These are phyloP conservation scores for Priocnemis perturbator DNA, from an alignment of 2,888 invertebrate species.

Conservation along the genomic window DNA sequence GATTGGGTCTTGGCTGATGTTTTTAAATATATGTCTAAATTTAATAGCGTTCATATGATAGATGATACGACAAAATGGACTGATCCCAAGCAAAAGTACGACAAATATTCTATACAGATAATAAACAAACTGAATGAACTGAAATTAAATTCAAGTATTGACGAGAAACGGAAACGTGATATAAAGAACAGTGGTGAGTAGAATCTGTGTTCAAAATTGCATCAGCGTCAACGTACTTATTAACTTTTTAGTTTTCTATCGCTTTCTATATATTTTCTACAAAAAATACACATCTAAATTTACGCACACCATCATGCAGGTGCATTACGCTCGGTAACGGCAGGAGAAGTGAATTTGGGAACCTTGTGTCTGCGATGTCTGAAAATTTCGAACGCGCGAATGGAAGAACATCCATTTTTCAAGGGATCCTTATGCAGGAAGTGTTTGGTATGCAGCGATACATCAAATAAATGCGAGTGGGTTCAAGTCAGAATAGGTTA, in stretches of 20 bases:
- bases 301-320: conserved; percentile 38
- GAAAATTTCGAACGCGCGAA: conserved; percentile 20
- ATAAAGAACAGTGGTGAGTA: conserved; percentile 54
- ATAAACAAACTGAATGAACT: conserved; percentile 51
- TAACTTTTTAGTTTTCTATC: neutral
- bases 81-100: conserved; percentile 20
- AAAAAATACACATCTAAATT: neutral
- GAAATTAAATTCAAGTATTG: conserved; percentile 50
- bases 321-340: conserved; percentile 40
- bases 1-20: conserved; percentile 57
- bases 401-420: conserved; percentile 69
- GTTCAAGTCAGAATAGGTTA: neutral
- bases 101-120: conserved; percentile 60
- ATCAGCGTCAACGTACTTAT: neutral
- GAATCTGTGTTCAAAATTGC: neutral
- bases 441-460: conserved; percentile 63
- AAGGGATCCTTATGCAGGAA: conserved; percentile 65
- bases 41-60: neutral
- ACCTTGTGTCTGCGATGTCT: conserved; percentile 64
- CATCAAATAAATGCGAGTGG: neutral
- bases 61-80: neutral
- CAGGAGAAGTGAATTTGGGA: conserved; percentile 36
- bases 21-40: conserved; percentile 46
- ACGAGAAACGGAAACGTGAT: conserved; percentile 49
- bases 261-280: neutral